Base-by-base conservation (phyloP, 2,113 vertebrate species). In the Danionella cerebrum region DNA sequence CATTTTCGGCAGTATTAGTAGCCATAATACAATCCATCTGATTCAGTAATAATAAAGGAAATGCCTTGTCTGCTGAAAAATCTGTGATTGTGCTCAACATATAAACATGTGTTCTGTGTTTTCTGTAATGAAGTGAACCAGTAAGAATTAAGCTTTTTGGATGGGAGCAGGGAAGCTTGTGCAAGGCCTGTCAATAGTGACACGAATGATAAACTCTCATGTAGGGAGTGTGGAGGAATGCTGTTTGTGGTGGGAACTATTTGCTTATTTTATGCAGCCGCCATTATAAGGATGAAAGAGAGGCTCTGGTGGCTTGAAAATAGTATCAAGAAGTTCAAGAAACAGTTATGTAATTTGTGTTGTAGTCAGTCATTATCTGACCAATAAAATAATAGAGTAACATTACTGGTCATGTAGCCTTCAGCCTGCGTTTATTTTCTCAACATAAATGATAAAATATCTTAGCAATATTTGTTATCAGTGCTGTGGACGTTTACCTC, bases 121-220 rank as follows among this genome's bases (percentile, higher is more conserved):
- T 62, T 44, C 12, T 70, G 24, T 35, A 51, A 11, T 50, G 60
- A 74, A n/a, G 13, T 65, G 52, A 69, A 64, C 51, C 59, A 69
- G 51, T 48, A 70, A 38, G 41, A 58, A 54, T 29, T 55, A 41
- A 74, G 59, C 4, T 41, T 31, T 48, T 63, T 58, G 36, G 6
- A 6, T 16, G 24, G 6, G 51, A 19, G 16, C 5, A 38, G 22
- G 39, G 38, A 25, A 27, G 31, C 33, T 70, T 36, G 8, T 64
- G 18, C 60, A 36, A n/a, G 44, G 44, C 44, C 29, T 47, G 9
- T 45, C 60, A 45, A 5, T 14, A 19, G 35, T 59, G 21, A 60
- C 67, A 29, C 35, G n/a, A 66, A 11, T 59, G 33, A 50, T 39
- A 53, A 55, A 70, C 60, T 6, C 62, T 48, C 39, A 38, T 51